Evolutionary conservation across 2,113 vertebrate genomes (phyloP).

Genomic region (Triplophysa rosa): DNA sequence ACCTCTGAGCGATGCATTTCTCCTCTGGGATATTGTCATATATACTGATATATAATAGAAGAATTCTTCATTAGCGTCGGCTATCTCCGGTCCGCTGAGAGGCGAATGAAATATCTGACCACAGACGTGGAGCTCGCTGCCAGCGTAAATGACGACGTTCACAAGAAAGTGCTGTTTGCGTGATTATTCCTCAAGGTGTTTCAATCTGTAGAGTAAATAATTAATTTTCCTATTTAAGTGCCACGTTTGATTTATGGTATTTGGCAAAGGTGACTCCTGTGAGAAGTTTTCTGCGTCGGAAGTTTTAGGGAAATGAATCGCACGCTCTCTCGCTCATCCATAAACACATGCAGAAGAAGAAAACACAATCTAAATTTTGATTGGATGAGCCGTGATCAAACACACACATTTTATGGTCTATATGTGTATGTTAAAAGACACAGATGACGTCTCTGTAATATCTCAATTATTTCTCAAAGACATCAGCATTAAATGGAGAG

Average conservation of each 20-base stretch:
- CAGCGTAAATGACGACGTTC: constrained; percentile 6
- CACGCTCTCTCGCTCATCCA: not conserved
- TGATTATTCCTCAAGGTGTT: constrained; percentile 33
- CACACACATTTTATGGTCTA: too few relatives aligned
- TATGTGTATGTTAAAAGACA: too few relatives aligned
- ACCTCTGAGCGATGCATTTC: too few relatives aligned
- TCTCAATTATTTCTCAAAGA: too few relatives aligned
- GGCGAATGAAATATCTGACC: not conserved
- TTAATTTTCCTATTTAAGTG: constrained; percentile 32
- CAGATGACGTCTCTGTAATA: too few relatives aligned
- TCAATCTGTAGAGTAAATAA: constrained; percentile 27
- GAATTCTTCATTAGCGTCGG: not conserved
- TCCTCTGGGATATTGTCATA: too few relatives aligned
- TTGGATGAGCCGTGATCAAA: too few relatives aligned
- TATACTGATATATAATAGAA: too few relatives aligned
- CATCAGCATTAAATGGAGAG: too few relatives aligned
- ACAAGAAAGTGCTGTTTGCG: constrained; percentile 26
- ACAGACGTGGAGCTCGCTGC: not conserved
- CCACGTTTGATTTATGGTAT: constrained; percentile 23
- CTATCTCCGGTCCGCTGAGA: too few relatives aligned
- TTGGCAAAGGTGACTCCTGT: constrained; percentile 18
- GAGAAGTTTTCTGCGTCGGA: constrained; percentile 12
- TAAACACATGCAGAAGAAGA: not conserved
- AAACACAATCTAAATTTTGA: too few relatives aligned
- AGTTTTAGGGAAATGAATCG: not conserved